These are phyloP conservation scores for Pterocles orientalis DNA, from an alignment of 2,113 vertebrate species.

Conservation along the genomic window DNA sequence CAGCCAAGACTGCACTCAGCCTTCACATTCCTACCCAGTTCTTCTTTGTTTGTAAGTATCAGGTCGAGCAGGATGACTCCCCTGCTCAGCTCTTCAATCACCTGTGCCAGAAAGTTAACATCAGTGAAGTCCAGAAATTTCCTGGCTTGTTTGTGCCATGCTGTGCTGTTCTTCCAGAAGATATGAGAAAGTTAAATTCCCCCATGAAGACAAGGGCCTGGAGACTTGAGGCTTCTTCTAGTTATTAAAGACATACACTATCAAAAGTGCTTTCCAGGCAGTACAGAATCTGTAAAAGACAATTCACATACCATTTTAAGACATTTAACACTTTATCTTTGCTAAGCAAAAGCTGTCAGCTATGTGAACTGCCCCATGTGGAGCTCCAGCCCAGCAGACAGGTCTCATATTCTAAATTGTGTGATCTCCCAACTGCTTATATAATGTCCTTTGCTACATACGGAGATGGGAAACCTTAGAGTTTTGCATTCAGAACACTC, in stretches of 20 bases:
- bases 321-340: neutral
- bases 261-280: neutral
- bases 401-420: neutral
- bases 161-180: neutral
- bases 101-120: neutral
- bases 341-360: neutral
- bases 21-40: neutral
- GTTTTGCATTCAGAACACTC: neutral
- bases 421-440: neutral
- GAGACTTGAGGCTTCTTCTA: neutral
- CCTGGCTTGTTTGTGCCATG: neutral
- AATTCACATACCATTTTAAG: neutral
- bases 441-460: neutral
- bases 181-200: neutral
- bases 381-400: neutral
- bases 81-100: neutral
- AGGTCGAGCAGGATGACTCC: neutral
- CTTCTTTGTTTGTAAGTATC: neutral
- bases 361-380: accelerated
- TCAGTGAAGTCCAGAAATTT: neutral
- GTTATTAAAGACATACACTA: neutral
- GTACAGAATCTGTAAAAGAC: neutral
- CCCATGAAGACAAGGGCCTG: neutral
- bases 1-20: neutral
- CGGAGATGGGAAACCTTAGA: neutral